Base-by-base conservation (phyloP, 1,140 invertebrate genomes). In the Periplaneta americana region DNA sequence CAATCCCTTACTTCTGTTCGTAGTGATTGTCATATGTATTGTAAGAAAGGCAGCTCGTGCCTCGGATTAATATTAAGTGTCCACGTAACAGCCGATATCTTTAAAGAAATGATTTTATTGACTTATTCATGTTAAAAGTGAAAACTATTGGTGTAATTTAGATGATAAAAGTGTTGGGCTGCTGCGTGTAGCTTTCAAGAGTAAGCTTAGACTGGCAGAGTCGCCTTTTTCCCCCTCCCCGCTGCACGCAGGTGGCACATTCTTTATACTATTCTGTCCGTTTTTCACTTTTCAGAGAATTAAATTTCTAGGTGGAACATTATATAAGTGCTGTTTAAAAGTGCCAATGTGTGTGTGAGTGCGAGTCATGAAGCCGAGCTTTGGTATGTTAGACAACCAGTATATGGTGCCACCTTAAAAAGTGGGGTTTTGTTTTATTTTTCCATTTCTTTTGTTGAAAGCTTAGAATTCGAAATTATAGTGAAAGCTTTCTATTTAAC, bases 401-500 rank as follows among this genome's bases (percentile, higher is more conserved):
- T 34, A 36, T 28, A 28, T 33, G 15, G 75, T 28, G 75, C 35
- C 35, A 36, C 75, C 75, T 77, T 36, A 9, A 33, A 22, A n/a
- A n/a, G 48, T 66, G 39, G 39, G 39, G 39, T 31, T 37, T 80
- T 57, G n/a, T n/a, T n/a, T n/a, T 80, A 35, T 34, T 81, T 37
- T 57, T 33, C n/a, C n/a, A 8, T 75, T 66, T 28, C 34, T 80
- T 74, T 75, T 35, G 28, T 80, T 32, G 79, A 81, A 74, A 78
- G 48, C 33, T 66, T 22, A 77, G 48, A 66, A 66, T 66, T 66
- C 48, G 22, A 66, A 66, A 66, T 28, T 48, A 33, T 78, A 80
- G 9, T 75, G 74, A 35, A 77, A 78, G 76, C 76, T 81, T 78
- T 81, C 76, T 77, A 57, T 81, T 77, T 78, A 81, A 81, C 76